Base-by-base conservation (phyloP, 2,113 vertebrate species). In the Cromileptes altivelis region DNA sequence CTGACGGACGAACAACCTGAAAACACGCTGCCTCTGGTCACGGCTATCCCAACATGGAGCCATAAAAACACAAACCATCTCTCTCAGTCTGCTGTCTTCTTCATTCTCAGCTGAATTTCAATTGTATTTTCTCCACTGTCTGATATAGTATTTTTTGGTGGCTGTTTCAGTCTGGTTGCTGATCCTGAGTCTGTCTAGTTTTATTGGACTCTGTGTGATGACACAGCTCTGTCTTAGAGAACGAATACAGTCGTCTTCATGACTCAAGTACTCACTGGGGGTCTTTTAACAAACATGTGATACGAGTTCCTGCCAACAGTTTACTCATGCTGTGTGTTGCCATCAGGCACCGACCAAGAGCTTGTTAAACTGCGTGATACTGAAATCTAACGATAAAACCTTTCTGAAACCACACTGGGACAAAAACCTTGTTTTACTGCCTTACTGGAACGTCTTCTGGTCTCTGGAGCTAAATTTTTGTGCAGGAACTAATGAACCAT, bases 171-270 rank as follows among this genome's bases (percentile, higher is more conserved):
- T 62, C 52, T 0, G 37, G 0, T 56, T 45, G 14, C 30, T 55
- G 61, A 37, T 50, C 17, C 17, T 19, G 37, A 64, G 33, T 21
- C 25, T 58, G 12, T 53, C 53, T 42, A 58, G 62, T 75, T 84
- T 71, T 3, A 68, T 52, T 79, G 45, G 78, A 21, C 56, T 83
- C 14, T 75, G 53, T 21, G 30, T 70, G 77, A 84, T 81, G 82
- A 89, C 75, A 85, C 84, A 69, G 82, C 71, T 12, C 47, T 71
- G 56, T 76, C 72, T 70, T 25, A 52, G 17, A 67, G 33, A 74
- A 15, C 56, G 19, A 82, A 63, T 53, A 37, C 58, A 52, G 13
- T 27, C 40, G 55, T 78, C 47, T 52, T 75, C 56, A 14, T 78
- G 81, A 64, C 19, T 57, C 58, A 42, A 82, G 56, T 70, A 82